Evolutionary conservation across 1,140 invertebrate species (phyloP).

Genomic region (Pollicipes pollicipes): DNA sequence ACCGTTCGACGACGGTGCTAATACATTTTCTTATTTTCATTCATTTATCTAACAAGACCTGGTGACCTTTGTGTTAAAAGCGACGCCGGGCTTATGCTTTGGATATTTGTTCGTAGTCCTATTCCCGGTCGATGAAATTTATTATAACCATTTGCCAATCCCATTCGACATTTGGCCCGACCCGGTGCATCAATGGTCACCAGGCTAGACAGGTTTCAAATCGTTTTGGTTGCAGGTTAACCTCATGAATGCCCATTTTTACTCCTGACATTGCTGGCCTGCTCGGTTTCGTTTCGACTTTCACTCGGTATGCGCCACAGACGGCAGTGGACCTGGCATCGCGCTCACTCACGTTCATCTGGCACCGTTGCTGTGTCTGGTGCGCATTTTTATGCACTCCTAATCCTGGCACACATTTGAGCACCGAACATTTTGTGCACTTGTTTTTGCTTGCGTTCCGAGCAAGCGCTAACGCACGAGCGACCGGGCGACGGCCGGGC

Average conservation of each 20-base stretch:
- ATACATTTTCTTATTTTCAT: conserved; percentile 8
- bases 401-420: neutral
- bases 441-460: neutral
- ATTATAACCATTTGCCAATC: too few relatives aligned
- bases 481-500: neutral
- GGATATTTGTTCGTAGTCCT: too few relatives aligned
- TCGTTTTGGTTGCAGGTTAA: neutral
- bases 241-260: neutral
- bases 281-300: neutral
- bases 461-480: neutral
- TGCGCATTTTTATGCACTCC: too few relatives aligned
- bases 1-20: too few relatives aligned
- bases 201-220: too few relatives aligned
- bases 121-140: too few relatives aligned
- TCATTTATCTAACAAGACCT: neutral
- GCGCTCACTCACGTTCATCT: neutral
- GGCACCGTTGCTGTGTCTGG: neutral
- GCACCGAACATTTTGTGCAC: neutral
- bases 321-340: neutral
- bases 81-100: too few relatives aligned
- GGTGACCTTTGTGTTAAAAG: neutral
- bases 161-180: too few relatives aligned
- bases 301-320: neutral
- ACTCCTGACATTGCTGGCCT: neutral
- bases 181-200: too few relatives aligned